A percentile compares a stretch with the other conserved stretches of the same genome.
Conservation (phyloP, 2,113 vertebrate genomes). For the Octodon degus region DNA sequence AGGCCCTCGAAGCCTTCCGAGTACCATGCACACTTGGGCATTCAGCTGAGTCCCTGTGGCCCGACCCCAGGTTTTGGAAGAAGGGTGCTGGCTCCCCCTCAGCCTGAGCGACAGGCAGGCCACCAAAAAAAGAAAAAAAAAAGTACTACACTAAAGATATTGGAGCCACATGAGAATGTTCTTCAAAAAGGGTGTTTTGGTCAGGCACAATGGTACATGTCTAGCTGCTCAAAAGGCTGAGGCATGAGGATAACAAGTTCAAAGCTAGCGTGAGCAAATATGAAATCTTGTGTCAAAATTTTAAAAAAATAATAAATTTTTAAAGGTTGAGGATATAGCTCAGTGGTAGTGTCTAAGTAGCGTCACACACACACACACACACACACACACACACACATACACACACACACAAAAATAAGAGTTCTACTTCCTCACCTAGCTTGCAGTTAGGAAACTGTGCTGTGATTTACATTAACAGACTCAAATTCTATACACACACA, state of each 20-base stretch:
- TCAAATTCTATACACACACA: slow-evolving; percentile 15
- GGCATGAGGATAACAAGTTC: not conserved
- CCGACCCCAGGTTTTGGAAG: too few species aligned
- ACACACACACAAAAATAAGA: not conserved
- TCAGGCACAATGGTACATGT: not conserved
- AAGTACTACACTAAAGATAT: too few species aligned
- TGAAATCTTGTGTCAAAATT: not conserved
- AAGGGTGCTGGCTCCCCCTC: too few species aligned
- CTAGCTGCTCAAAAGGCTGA: not conserved
- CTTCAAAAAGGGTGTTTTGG: not conserved
- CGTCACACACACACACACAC: too few species aligned
- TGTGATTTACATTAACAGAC: not conserved
- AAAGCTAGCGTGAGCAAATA: not conserved
- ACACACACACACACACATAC: too few species aligned
- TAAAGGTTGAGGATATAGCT: not conserved
- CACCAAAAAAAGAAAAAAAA: too few species aligned
- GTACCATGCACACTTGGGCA: too few species aligned
- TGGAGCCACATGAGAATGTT: slow-evolving; percentile 8
- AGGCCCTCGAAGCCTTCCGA: too few species aligned
- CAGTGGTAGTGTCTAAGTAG: not conserved
- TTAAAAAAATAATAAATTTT: not conserved
- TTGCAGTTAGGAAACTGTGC: slow-evolving; percentile 41
- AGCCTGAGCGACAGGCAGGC: too few species aligned
- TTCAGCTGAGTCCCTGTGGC: too few species aligned
- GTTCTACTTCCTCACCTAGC: not conserved